Percentiles rank a stretch among this genome's conserved stretches.
Evolutionary conservation across 2,797 vertebrate genomes (phyloP).

Genomic region (Ctenopoma multispine): DNA sequence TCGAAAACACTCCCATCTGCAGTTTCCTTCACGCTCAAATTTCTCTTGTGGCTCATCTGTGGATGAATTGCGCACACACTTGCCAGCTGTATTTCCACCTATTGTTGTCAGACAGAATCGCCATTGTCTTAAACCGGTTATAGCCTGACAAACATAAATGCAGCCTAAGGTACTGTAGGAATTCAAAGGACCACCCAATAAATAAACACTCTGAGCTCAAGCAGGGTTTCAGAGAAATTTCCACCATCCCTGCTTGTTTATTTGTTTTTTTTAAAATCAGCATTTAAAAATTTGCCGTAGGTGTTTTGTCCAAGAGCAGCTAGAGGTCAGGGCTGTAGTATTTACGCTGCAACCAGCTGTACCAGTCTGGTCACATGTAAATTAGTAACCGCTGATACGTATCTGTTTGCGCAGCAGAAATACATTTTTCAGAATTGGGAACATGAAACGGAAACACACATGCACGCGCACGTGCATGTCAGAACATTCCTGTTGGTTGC

Average conservation of each 20-base stretch:
- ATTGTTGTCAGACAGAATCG: constrained; percentile 79
- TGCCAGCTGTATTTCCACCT: constrained; percentile 80
- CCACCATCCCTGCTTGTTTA: constrained; percentile 16
- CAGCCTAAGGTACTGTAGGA: constrained; percentile 65
- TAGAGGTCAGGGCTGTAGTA: constrained; percentile 24
- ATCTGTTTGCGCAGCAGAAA: constrained; percentile 46
- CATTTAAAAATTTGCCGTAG: constrained; percentile 13
- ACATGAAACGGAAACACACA: constrained; percentile 3
- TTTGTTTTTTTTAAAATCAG: constrained; percentile 4
- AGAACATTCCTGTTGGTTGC: constrained; percentile 45
- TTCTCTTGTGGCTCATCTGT: constrained; percentile 74
- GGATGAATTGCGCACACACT: constrained; percentile 58
- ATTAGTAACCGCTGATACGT: constrained; percentile 41
- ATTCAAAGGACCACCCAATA: constrained; percentile 76
- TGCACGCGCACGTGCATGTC: neutral
- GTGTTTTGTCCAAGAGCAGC: constrained; percentile 17
- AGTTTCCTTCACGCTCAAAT: constrained; percentile 56
- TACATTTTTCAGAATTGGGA: constrained; percentile 24
- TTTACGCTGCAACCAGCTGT: constrained; percentile 66
- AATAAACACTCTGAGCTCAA: constrained; percentile 64
- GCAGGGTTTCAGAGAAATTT: constrained; percentile 20
- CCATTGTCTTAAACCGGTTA: constrained; percentile 81
- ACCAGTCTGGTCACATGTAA: constrained; percentile 62
- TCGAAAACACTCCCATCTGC: constrained; percentile 45
- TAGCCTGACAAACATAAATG: constrained; percentile 74